Evolutionary conservation across 2,888 invertebrate genomes (phyloP).

Genomic region (Aproaerema taeniolella): DNA sequence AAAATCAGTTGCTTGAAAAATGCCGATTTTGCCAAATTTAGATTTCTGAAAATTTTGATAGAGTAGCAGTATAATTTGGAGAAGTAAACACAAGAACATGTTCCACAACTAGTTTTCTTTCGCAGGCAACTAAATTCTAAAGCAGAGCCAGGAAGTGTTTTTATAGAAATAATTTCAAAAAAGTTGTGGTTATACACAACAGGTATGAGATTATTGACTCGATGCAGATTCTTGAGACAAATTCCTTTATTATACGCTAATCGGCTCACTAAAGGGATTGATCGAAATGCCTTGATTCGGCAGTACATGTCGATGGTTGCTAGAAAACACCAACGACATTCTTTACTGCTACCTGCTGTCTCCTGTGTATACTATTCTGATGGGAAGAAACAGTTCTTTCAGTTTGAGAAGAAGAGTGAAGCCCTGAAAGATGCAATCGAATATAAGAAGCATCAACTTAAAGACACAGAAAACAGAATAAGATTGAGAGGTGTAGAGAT

Average conservation of each 20-base stretch:
- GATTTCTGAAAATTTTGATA: too few species aligned
- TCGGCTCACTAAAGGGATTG: constrained; percentile 23
- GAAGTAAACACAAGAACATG: too few species aligned
- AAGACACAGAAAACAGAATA: constrained; percentile 75
- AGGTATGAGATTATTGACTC: constrained; percentile 45
- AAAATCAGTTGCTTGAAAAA: too few species aligned
- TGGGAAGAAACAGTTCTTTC: constrained; percentile 55
- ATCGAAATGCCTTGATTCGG: constrained; percentile 29
- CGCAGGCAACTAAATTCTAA: neutral
- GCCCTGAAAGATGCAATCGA: constrained; percentile 77
- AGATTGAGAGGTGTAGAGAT: constrained; percentile 58
- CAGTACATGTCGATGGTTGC: constrained; percentile 28
- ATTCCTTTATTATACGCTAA: constrained; percentile 31
- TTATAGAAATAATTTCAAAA: too few species aligned
- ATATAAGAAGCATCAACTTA: constrained; percentile 79
- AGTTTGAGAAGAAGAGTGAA: constrained; percentile 65
- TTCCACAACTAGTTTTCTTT: too few species aligned
- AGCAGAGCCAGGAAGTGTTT: too few species aligned
- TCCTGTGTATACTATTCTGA: constrained; percentile 52
- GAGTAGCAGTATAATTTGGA: too few species aligned
- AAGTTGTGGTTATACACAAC: too few species aligned
- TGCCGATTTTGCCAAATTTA: too few species aligned
- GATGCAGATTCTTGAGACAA: constrained; percentile 37
- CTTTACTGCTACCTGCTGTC: constrained; percentile 29
- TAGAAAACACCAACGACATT: constrained; percentile 19